Evolutionary conservation across 2,113 vertebrate species (phyloP).

Genomic region (Lepus americanus): DNA sequence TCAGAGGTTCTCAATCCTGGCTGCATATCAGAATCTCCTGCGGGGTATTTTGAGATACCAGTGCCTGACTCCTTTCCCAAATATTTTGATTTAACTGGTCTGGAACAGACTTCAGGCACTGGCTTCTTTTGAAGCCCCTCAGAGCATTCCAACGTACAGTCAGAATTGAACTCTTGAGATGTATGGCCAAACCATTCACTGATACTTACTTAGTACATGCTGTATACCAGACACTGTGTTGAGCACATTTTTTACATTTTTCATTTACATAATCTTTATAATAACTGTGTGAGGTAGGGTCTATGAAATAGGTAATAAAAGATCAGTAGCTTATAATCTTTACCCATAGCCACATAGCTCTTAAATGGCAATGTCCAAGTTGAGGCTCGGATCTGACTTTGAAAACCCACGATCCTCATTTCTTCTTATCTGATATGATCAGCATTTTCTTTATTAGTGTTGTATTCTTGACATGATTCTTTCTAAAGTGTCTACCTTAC

Average conservation of each 20-base stretch:
- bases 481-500: slow-evolving; percentile 21
- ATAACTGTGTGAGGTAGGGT: neutral
- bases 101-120: slow-evolving; percentile 39
- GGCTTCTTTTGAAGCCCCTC: slow-evolving; percentile 63
- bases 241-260: slow-evolving; percentile 3
- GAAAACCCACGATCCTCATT: slow-evolving; percentile 9
- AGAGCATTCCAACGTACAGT: neutral
- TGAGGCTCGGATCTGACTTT: slow-evolving; percentile 5
- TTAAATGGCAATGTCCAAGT: slow-evolving; percentile 24
- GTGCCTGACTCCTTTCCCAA: neutral
- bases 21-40: slow-evolving; percentile 45
- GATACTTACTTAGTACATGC: slow-evolving; percentile 61
- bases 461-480: slow-evolving; percentile 46
- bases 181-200: neutral
- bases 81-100: slow-evolving; percentile 51
- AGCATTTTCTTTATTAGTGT: slow-evolving; percentile 34
- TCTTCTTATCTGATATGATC: slow-evolving; percentile 10
- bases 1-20: neutral
- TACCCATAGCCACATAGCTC: neutral
- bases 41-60: slow-evolving; percentile 48
- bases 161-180: slow-evolving; percentile 55
- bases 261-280: slow-evolving; percentile 54
- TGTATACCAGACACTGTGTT: slow-evolving; percentile 47
- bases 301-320: slow-evolving; percentile 32
- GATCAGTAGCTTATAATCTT: neutral